Evolutionary conservation across 2,113 vertebrate genomes (phyloP), one percentile per base, ranked within the genome.

Genomic region (Eleginops maclovinus): DNA sequence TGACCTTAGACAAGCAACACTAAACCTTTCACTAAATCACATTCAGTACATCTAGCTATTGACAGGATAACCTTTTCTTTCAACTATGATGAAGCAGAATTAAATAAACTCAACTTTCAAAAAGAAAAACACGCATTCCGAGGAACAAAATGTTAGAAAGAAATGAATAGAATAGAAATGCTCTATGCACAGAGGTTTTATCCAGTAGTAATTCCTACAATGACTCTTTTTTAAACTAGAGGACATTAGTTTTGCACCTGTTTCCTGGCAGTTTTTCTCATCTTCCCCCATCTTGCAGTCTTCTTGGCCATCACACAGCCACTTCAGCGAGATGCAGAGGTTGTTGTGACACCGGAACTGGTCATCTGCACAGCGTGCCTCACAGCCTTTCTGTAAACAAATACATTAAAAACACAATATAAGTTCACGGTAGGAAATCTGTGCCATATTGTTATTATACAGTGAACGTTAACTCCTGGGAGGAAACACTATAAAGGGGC

Each of bases 231-330:
- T 46, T 3, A 63, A 46, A 62, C 17, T 15, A 26, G 2, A 59
- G 4, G 16, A 17, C 1, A 14, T 51, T 51, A 1, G 10, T 15
- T 68, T 36, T 49, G 41, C 46, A 92, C 94, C 93, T 87, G 93
- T 98, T 96, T 95, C 96, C 90, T 96, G 94, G 59, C 98, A 99
- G 72, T 94, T 96, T 74, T 93, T 96, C 89, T 99, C 98, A 2
- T 99, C 98, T 43, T 99, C 98, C 3, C 98, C 97, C 44, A 96
- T 95, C 88, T 97, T 97, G 85, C 98, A 99, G 69, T 99, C 98
- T 82, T 99, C 97, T 1, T 98, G 97, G 0, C 98, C 96, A 15
- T 99, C 98, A 69, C 98, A 99, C 71, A 96, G 91, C 98, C 98
- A 99, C 76, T 96, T 98, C 0, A 91, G 87, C 4, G 97, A 95